Percentiles rank a stretch among this genome's conserved stretches.
phyloP scores from a whole-genome alignment of 2,113 vertebrate genomes.

The Bubo scandiacus region DNA sequence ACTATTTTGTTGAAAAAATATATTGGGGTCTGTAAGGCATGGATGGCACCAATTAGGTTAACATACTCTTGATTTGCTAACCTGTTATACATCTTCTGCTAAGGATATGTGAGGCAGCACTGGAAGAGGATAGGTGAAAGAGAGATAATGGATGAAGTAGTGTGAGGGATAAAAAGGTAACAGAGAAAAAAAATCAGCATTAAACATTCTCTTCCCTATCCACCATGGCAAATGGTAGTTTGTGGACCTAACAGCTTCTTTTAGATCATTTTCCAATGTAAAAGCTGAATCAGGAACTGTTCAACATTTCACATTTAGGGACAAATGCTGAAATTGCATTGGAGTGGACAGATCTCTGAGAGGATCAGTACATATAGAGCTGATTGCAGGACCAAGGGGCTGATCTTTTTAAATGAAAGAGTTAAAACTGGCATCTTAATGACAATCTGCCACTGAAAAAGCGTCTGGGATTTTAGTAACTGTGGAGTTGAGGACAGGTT shows the following conservation, averaged over 20 bases:
- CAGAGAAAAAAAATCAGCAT: neutral
- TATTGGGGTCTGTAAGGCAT: neutral
- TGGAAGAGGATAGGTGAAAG: neutral
- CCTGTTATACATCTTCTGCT: neutral
- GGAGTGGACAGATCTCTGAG: constrained; percentile 16
- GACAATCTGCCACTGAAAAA: constrained; percentile 50
- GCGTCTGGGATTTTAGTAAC: constrained; percentile 46
- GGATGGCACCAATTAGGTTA: neutral
- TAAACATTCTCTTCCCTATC: neutral
- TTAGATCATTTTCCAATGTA: neutral
- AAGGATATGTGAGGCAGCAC: neutral
- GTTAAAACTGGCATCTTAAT: constrained; percentile 54
- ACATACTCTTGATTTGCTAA: neutral
- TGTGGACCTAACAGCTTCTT: neutral
- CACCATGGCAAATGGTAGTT: neutral
- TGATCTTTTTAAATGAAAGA: constrained; percentile 48
- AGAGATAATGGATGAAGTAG: neutral
- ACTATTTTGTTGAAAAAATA: constrained; percentile 22
- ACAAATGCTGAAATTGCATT: neutral
- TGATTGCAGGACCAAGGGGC: constrained; percentile 17
- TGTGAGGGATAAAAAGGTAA: neutral
- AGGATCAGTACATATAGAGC: constrained; percentile 28
- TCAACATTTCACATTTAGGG: constrained; percentile 8
- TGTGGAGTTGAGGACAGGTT: constrained; percentile 48
- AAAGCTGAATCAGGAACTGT: neutral